Conservation (phyloP, 2,797 vertebrate species). For the Babyrousa celebensis region DNA sequence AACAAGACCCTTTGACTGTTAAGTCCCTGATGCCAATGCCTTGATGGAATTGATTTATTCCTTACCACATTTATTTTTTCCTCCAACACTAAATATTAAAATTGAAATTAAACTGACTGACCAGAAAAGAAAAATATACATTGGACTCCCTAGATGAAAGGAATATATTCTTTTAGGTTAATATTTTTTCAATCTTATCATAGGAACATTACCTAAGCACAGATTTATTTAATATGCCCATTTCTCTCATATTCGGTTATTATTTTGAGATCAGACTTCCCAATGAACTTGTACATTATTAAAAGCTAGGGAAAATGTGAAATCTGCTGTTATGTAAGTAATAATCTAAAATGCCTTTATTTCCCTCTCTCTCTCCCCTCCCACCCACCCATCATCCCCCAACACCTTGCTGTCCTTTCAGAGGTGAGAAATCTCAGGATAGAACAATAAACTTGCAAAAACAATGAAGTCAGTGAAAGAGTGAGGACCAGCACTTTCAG, state of each 20-base stretch:
- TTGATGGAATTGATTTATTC: background rate
- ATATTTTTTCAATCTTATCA: slow-evolving; percentile 33
- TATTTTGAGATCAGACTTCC: slow-evolving; percentile 29
- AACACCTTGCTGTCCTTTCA: background rate
- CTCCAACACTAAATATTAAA: background rate
- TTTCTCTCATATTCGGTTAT: slow-evolving; percentile 60
- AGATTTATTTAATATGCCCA: background rate
- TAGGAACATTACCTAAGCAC: background rate
- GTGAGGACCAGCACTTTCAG: background rate
- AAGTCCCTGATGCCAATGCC: background rate
- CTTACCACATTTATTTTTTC: background rate
- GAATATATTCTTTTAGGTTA: slow-evolving; percentile 39
- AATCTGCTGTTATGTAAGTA: background rate
- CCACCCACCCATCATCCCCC: too few species aligned
- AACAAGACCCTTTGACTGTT: background rate
- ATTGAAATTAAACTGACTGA: slow-evolving; percentile 14
- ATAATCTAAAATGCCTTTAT: background rate
- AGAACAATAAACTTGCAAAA: slow-evolving; percentile 51
- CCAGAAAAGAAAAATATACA: background rate
- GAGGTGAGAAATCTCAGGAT: background rate
- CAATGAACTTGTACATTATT: background rate
- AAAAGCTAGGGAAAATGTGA: slow-evolving; percentile 17
- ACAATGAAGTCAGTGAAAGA: slow-evolving; percentile 21
- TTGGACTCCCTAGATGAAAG: background rate
- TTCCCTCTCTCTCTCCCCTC: background rate